Conservation (phyloP, 2,797 vertebrate genomes). For the Diceros bicornis region DNA sequence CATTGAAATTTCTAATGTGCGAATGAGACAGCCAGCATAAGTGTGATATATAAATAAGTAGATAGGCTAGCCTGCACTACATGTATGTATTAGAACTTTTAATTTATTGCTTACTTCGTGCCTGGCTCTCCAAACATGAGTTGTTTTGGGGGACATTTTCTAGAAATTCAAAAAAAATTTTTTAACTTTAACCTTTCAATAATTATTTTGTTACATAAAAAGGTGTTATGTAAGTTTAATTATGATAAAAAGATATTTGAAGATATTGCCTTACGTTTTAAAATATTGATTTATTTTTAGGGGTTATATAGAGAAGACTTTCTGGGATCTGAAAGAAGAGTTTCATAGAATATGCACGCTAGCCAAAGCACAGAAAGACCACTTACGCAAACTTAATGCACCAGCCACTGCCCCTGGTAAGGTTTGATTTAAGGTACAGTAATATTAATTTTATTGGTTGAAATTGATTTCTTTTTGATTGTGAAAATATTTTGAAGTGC, state of each 20-base stretch:
- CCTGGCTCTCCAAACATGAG: neutral
- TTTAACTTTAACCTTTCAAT: slow-evolving; percentile 48
- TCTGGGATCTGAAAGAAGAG: slow-evolving; percentile 96
- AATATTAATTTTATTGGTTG: slow-evolving; percentile 64
- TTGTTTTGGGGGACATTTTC: neutral
- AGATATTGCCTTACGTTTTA: slow-evolving; percentile 78
- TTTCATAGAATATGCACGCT: slow-evolving; percentile 95
- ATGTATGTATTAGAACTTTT: slow-evolving; percentile 63
- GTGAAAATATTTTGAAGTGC: slow-evolving; percentile 65
- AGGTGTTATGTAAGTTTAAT: slow-evolving; percentile 45
- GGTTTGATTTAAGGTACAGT: slow-evolving; percentile 75
- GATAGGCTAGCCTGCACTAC: neutral
- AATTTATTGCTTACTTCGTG: slow-evolving; percentile 24
- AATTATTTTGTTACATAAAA: slow-evolving; percentile 63
- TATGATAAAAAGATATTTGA: slow-evolving; percentile 44
- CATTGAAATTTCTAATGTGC: slow-evolving; percentile 58
- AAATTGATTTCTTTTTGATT: slow-evolving; percentile 66
- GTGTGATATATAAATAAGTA: slow-evolving; percentile 59
- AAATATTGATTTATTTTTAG: slow-evolving; percentile 91
- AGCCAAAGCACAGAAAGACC: slow-evolving; percentile 96
- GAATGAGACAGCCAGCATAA: slow-evolving; percentile 39
- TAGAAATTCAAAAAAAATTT: slow-evolving; percentile 63
- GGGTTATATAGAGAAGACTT: slow-evolving; percentile 93
- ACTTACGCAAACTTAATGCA: slow-evolving; percentile 95
- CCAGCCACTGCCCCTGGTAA: slow-evolving; percentile 95